Evolutionary conservation across 64 coral and sea anemone genomes (phyloP).

Genomic region (Dendrophyllia cribrosa): DNA sequence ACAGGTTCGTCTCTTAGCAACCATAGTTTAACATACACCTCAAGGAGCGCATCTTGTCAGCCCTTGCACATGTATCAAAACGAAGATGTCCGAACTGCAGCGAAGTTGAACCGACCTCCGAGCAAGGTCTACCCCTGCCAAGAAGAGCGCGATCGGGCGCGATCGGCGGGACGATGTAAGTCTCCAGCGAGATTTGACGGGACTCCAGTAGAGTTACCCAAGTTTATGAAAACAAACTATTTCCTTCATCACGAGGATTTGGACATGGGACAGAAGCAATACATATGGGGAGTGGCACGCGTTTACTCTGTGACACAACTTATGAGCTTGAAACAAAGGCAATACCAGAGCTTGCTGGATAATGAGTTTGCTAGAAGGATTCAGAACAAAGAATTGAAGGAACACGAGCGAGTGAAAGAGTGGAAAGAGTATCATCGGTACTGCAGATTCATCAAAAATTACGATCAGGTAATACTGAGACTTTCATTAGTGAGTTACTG

Average conservation of each 20-base stretch:
- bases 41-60: conserved; percentile 75
- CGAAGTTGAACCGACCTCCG: conserved; percentile 81
- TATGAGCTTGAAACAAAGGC: conserved; percentile 80
- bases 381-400: conserved; percentile 83
- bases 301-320: conserved; percentile 93
- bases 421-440: conserved; percentile 94
- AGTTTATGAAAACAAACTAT: conserved; percentile 83
- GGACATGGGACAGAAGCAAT: conserved; percentile 93
- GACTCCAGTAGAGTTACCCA: conserved; percentile 64
- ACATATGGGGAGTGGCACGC: conserved; percentile 93
- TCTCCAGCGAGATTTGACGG: conserved; percentile 62
- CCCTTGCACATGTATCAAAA: conserved; percentile 75
- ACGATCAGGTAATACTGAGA: conserved; percentile 73
- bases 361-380: conserved; percentile 87
- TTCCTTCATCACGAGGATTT: conserved; percentile 81
- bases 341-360: conserved; percentile 85
- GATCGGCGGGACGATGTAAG: not conserved
- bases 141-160: not conserved
- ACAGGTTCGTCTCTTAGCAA: conserved; percentile 77
- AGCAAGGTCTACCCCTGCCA: conserved; percentile 67
- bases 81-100: conserved; percentile 73
- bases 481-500: too few relatives aligned
- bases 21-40: conserved; percentile 70
- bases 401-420: conserved; percentile 81
- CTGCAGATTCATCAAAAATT: conserved; percentile 86